These are phyloP conservation scores for Phyllopteryx taeniolatus DNA, from an alignment of 2,113 vertebrate species.

Conservation along the genomic window DNA sequence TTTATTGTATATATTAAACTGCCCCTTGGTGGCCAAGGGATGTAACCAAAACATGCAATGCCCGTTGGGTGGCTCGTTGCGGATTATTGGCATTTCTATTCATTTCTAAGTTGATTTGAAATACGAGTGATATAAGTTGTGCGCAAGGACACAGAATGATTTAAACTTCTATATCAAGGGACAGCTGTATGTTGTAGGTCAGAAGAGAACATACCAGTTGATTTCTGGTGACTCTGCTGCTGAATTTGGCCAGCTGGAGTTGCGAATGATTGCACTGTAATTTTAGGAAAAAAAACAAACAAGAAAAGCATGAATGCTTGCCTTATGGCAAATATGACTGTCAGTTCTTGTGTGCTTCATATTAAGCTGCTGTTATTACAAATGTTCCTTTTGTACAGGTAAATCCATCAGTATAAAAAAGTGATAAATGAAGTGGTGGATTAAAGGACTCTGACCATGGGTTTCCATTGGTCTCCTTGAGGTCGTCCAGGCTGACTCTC, in stretches of 20 bases:
- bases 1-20: not conserved
- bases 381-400: not conserved
- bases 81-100: not conserved
- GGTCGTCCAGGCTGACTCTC: constrained; percentile 85
- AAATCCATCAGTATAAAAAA: not conserved
- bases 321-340: not conserved
- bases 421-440: not conserved
- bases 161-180: not conserved
- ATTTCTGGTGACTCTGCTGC: constrained; percentile 49
- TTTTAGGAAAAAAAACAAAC: not conserved
- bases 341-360: not conserved
- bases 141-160: not conserved
- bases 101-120: not conserved
- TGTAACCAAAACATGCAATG: no score
- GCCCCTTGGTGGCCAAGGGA: not conserved
- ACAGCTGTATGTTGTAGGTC: not conserved
- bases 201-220: constrained; percentile 60
- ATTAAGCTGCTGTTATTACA: not conserved
- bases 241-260: constrained; percentile 31
- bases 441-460: constrained; percentile 73
- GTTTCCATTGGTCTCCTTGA: constrained; percentile 52
- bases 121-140: no score
- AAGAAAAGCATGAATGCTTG: not conserved
- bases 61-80: no score
- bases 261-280: constrained; percentile 32